These are phyloP conservation scores for Allacma fusca DNA, from an alignment of 2,888 invertebrate genomes.

Conservation along the genomic window DNA sequence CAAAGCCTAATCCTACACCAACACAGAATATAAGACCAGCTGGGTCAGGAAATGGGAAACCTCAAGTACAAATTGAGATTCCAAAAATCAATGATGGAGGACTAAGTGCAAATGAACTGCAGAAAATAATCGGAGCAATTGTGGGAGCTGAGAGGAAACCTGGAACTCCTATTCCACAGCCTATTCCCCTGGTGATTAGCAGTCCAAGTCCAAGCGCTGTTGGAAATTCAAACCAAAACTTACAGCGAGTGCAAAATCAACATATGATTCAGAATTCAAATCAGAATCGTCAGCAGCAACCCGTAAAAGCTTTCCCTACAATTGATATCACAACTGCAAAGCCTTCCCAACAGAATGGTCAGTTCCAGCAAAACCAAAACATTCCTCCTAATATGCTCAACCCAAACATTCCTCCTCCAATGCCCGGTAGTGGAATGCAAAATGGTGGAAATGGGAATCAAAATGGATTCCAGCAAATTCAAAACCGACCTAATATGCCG, in stretches of 20 bases:
- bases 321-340: conserved; percentile 40
- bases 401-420: no score
- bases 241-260: conserved; percentile 3
- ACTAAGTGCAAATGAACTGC: conserved; percentile 47
- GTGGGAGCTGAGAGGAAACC: conserved; percentile 40
- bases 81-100: conserved; percentile 49
- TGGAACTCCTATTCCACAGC: neutral
- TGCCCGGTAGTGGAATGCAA: no score
- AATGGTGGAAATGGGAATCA: neutral
- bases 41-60: no score
- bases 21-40: no score
- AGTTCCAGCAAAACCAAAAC: neutral
- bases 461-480: conserved; percentile 29
- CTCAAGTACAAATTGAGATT: conserved; percentile 35
- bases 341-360: conserved; percentile 29
- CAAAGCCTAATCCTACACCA: no score
- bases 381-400: neutral
- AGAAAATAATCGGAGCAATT: conserved; percentile 58
- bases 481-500: conserved; percentile 14
- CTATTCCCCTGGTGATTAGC: no score
- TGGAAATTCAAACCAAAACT: neutral
- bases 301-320: no score
- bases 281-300: conserved; percentile 14
- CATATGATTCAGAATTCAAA: neutral
- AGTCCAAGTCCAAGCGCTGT: no score